Conservation (phyloP, 2,888 invertebrate species). For the Troglohyphantes excavatus region DNA sequence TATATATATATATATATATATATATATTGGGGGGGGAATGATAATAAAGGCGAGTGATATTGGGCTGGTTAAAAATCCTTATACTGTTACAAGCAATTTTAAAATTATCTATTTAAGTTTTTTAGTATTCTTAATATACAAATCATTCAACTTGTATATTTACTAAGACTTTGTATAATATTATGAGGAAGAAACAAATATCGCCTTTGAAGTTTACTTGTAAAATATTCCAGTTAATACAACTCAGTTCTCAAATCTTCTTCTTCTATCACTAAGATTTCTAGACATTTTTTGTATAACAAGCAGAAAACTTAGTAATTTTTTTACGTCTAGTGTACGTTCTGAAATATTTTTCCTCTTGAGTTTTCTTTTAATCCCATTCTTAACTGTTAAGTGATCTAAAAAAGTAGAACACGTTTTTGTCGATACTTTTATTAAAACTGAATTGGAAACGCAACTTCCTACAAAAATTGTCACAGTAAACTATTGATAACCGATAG, state of each 20-base stretch:
- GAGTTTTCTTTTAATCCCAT: not conserved
- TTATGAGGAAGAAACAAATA: no score
- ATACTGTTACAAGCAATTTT: no score
- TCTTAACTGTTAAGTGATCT: not conserved
- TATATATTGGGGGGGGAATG: no score
- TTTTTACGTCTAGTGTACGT: not conserved
- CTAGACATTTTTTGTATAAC: not conserved
- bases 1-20: no score
- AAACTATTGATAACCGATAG: conserved; percentile 35
- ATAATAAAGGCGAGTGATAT: no score
- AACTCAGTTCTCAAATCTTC: not conserved
- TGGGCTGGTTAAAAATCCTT: no score
- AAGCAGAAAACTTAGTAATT: not conserved
- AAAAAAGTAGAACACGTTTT: conserved; percentile 6
- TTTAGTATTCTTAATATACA: no score
- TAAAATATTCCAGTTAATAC: no score
- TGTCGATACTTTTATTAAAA: conserved; percentile 18
- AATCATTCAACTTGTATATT: no score
- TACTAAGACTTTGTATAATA: no score
- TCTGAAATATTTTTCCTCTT: not conserved
- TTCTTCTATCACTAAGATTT: not conserved
- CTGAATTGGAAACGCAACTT: conserved; percentile 14
- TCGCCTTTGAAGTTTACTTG: no score
- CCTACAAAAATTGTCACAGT: conserved; percentile 26
- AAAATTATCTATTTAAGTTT: no score